Base-by-base conservation (phyloP, 2,888 invertebrate species). In the Lycia hirtaria region DNA sequence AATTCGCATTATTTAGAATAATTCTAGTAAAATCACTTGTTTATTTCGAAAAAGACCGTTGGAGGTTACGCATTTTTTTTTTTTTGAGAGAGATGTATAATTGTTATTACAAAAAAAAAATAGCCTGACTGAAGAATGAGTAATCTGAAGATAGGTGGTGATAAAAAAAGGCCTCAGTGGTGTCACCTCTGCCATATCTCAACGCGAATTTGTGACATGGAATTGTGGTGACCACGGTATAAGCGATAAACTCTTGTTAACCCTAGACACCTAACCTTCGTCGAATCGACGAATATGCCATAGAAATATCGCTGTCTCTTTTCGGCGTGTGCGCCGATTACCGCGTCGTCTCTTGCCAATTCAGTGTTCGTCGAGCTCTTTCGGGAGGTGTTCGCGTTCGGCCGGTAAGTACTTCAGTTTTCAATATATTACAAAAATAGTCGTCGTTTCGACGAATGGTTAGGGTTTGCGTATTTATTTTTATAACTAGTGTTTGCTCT, bases 81-180 rank as follows among this genome's bases (percentile, higher is more conserved):
- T n/a, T n/a, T n/a, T n/a, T n/a, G n/a, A n/a, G n/a, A n/a, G n/a
- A n/a, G n/a, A n/a, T n/a, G n/a, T n/a, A n/a, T n/a, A n/a, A n/a
- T n/a, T n/a, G n/a, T n/a, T n/a, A n/a, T n/a, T n/a, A n/a, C n/a
- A n/a, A n/a, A n/a, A n/a, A n/a, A n/a, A n/a, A n/a, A n/a, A n/a
- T n/a, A n/a, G n/a, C n/a, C n/a, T n/a, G n/a, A n/a, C n/a, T n/a
- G n/a, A n/a, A 38, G 59, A 63, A 59, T 67, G 65, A 67, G 66
- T 69, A 69, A 73, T 72, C 65, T 65, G 54, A 51, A 44, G 62
- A 65, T 63, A 63, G 56, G 56, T 52, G 56, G 62, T 65, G 71
- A 73, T 71, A n/a, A 71, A 70, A 72, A 71, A 65, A 48, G 60
- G 62, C 57, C 59, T 62, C 56, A 64, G 48, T 35, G 56, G 54